Percentiles rank a stretch among this genome's conserved stretches.
These are phyloP conservation scores for Homarus americanus DNA, from an alignment of 1,140 invertebrate species.

Conservation along the genomic window DNA sequence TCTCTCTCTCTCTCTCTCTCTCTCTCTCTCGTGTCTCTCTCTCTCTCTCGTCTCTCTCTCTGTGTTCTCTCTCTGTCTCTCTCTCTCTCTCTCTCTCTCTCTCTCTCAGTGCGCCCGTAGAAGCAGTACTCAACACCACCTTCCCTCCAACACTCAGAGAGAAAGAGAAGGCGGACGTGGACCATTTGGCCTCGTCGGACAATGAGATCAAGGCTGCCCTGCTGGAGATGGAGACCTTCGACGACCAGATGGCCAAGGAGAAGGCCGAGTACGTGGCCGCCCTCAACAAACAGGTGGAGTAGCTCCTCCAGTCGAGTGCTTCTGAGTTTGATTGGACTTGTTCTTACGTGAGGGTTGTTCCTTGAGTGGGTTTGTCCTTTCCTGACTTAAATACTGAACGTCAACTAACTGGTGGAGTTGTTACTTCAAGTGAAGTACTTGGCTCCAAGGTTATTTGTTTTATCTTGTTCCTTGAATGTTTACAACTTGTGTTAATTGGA, in stretches of 20 bases:
- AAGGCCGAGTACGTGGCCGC: constrained; percentile 80
- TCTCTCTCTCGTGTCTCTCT: neutral
- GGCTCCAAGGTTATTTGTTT: no score
- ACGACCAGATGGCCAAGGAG: constrained; percentile 75
- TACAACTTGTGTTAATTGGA: no score
- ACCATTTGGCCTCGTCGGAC: constrained; percentile 12
- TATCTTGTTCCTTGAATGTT: no score
- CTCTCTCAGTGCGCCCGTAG: no score
- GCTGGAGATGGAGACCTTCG: constrained; percentile 57
- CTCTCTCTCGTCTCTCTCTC: neutral
- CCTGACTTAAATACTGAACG: no score
- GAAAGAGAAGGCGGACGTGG: constrained; percentile 57
- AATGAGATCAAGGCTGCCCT: constrained; percentile 46
- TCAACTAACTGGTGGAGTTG: no score
- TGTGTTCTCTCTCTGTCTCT: neutral
- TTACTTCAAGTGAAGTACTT: no score
- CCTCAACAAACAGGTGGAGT: constrained; percentile 78
- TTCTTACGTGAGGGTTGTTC: no score
- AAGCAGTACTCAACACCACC: neutral
- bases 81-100: neutral
- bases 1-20: constrained; percentile 11
- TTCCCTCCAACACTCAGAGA: constrained; percentile 24
- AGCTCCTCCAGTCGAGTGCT: neutral
- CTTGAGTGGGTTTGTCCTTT: no score
- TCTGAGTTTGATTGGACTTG: no score